Evolutionary conservation across 2,888 invertebrate species (phyloP).

Genomic region (Hetaerina titia): DNA sequence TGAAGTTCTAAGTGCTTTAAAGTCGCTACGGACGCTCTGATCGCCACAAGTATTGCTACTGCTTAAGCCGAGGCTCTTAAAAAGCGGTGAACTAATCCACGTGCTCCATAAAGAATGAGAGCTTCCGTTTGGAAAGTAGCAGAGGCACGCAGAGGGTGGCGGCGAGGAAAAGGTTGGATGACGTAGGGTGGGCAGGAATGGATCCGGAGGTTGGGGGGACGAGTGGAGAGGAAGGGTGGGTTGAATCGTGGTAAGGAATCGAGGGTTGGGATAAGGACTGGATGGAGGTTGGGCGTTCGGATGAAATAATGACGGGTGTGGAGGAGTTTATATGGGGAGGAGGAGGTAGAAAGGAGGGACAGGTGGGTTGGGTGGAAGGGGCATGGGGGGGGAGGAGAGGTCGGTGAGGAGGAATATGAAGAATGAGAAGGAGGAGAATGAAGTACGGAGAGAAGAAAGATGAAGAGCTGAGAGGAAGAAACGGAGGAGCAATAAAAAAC

Average conservation of each 20-base stretch:
- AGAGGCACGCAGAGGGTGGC: not conserved
- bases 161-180: not conserved
- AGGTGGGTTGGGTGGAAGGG: slow-evolving; percentile 29
- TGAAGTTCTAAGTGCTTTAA: too few species aligned
- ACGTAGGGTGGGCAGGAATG: slow-evolving; percentile 6
- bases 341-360: not conserved
- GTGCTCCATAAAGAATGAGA: not conserved
- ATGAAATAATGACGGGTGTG: slow-evolving; percentile 30
- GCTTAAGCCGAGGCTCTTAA: not conserved
- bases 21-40: too few species aligned
- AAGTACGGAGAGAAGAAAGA: not conserved
- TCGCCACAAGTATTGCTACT: not conserved
- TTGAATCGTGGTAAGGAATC: slow-evolving; percentile 25
- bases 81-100: not conserved
- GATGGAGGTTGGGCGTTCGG: not conserved
- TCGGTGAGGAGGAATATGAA: not conserved
- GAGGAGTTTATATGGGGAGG: slow-evolving; percentile 13
- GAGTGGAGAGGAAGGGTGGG: not conserved
- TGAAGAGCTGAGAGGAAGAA: not conserved
- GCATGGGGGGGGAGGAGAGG: not conserved
- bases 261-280: slow-evolving; percentile 39
- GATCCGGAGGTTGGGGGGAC: not conserved
- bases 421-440: not conserved
- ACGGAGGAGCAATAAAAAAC: not conserved
- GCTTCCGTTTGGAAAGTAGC: not conserved